Conservation (phyloP, 2,113 vertebrate species). For the Accipiter cooperii region DNA sequence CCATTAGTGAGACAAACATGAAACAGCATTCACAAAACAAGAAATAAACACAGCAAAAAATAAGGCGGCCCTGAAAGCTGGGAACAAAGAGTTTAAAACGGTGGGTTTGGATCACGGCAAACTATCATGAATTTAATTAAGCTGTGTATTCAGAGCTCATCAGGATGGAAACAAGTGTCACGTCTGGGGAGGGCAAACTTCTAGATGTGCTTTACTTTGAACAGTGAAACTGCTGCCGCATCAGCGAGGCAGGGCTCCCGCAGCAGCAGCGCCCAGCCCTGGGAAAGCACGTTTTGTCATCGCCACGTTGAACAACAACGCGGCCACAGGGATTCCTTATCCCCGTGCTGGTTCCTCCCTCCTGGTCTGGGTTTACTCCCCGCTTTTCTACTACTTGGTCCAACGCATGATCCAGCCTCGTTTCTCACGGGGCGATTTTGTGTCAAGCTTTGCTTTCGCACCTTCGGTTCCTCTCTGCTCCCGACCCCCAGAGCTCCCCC, state of each 20-base stretch:
- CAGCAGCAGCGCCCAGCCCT: neutral
- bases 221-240: rapidly evolving
- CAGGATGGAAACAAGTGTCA: neutral
- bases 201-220: neutral
- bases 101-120: neutral
- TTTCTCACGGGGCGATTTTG: rapidly evolving
- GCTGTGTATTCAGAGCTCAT: neutral
- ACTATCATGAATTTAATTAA: neutral
- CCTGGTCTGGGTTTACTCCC: rapidly evolving
- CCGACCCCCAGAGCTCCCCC: neutral
- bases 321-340: rapidly evolving
- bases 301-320: rapidly evolving
- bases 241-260: neutral
- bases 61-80: neutral
- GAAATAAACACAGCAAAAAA: neutral
- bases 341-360: rapidly evolving
- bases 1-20: neutral
- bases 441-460: neutral
- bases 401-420: rapidly evolving
- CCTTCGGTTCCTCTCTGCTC: neutral
- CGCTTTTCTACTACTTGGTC: neutral
- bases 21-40: neutral
- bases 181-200: neutral
- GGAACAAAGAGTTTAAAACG: neutral
- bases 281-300: rapidly evolving